phyloP scores from a whole-genome alignment of 30 jellyfish, hydroid and myxozoan species.

The Hydractinia echinata region DNA sequence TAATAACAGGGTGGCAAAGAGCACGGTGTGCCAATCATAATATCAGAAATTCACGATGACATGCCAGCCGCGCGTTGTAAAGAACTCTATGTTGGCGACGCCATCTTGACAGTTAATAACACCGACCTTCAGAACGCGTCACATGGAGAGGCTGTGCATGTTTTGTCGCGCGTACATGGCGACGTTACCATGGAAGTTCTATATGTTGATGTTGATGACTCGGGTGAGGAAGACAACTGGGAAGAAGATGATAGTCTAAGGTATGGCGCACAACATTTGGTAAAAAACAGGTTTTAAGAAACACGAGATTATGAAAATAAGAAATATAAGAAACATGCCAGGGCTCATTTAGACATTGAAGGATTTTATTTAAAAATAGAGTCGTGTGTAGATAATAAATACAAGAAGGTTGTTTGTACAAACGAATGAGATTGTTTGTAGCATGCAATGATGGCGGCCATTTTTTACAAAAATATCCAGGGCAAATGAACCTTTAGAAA shows the following conservation, averaged over 20 bases:
- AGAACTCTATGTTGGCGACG: constrained; percentile 87
- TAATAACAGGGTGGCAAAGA: constrained; percentile 91
- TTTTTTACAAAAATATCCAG: too few relatives aligned
- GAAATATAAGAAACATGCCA: background rate
- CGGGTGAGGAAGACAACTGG: constrained; percentile 92
- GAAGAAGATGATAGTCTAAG: constrained; percentile 74
- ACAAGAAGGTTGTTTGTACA: background rate
- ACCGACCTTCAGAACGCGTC: constrained; percentile 64
- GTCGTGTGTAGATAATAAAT: too few relatives aligned
- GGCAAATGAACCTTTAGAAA: too few relatives aligned
- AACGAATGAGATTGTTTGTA: background rate
- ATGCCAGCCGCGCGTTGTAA: constrained; percentile 92
- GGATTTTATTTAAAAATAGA: too few relatives aligned
- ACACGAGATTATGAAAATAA: background rate
- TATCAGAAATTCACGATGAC: constrained; percentile 93
- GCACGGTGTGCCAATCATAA: constrained; percentile 94
- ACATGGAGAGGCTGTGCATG: constrained; percentile 88
- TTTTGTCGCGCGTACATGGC: constrained; percentile 81
- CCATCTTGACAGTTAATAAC: constrained; percentile 80
- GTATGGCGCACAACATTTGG: too few relatives aligned
- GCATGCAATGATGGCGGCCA: too few relatives aligned
- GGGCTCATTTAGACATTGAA: background rate
- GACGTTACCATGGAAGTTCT: constrained; percentile 76
- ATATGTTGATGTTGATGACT: constrained; percentile 68
- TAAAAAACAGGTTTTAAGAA: too few relatives aligned